Evolutionary conservation across 2,113 vertebrate genomes (phyloP).

Genomic region (Oreotrochilus melanogaster): DNA sequence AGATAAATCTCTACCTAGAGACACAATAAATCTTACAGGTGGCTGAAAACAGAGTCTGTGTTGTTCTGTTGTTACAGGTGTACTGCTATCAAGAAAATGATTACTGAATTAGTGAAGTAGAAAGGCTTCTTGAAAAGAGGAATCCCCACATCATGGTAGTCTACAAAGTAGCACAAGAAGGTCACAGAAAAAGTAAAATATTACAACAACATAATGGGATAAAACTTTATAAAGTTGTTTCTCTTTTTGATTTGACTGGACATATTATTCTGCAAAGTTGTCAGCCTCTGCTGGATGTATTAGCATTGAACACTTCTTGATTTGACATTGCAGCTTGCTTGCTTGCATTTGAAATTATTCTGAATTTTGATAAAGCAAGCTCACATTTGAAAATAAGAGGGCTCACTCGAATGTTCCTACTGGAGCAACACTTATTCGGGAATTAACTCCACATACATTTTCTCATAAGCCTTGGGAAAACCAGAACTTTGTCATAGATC

Average conservation of each 20-base stretch:
- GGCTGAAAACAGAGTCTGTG: not conserved
- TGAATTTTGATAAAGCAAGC: not conserved
- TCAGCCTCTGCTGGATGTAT: not conserved
- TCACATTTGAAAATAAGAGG: not conserved
- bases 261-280: not conserved
- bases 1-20: conserved; percentile 31
- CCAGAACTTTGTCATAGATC: not conserved
- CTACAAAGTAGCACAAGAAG: not conserved
- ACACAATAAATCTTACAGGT: conserved; percentile 27
- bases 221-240: not conserved
- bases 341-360: not conserved
- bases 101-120: not conserved
- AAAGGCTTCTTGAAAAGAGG: not conserved
- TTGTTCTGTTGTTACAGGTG: not conserved
- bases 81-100: conserved; percentile 18
- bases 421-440: not conserved
- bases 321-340: not conserved
- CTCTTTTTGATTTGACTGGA: not conserved
- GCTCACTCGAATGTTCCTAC: not conserved
- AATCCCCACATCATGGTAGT: not conserved
- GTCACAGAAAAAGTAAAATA: not conserved
- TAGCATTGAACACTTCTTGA: not conserved
- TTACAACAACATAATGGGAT: not conserved
- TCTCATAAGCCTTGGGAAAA: not conserved
- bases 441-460: not conserved